Base-by-base conservation (phyloP, 2,113 vertebrate genomes). In the Limnothrissa miodon region DNA sequence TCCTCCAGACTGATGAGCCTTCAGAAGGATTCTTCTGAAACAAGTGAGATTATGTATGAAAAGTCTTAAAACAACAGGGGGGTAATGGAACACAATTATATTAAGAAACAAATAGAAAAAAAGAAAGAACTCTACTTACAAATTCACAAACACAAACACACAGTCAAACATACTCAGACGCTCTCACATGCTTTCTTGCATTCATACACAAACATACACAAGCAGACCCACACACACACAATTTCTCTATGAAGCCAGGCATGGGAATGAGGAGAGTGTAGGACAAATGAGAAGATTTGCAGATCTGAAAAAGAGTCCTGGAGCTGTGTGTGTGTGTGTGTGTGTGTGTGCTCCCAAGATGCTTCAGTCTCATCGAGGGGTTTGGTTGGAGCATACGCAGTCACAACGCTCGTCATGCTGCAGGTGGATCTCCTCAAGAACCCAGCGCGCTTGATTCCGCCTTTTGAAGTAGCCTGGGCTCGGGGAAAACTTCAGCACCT, bases 401-500 rank as follows among this genome's bases (percentile, higher is more conserved):
- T 99, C 96, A 17, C 98, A 99, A 17, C 89, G 94, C 87, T 99
- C 98, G 1, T 99, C 97, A 88, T 99, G 98, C 25, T 96, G 95
- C 91, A 99, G 91, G 79, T 97, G 96, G 91, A 99, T 97, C 88
- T 99, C 96, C 7, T 96, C 91, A n/a, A 99, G 91, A 79, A 87
- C 92, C 96, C 94, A 96, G 90, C 70, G 91, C 4, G 94, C 88
- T 87, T 80, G 94, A 39, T 89, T 89, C 87, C 88, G 94, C 91
- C 90, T 95, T 82, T 90, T 94, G 89, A 91, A 78, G 87, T 90
- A 91, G 17, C 89, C 92, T 45, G 90, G 89, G 82, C 97, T 96
- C n/a, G 96, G 96, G 78, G 95, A 1, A 0, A 98, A 97, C 92
- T 96, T 97, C 87, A 99, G 92, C 86, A 99, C 98, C 98, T 99